Conservation (phyloP, 2,797 vertebrate species). For the Triplophysa yarkandensis region DNA sequence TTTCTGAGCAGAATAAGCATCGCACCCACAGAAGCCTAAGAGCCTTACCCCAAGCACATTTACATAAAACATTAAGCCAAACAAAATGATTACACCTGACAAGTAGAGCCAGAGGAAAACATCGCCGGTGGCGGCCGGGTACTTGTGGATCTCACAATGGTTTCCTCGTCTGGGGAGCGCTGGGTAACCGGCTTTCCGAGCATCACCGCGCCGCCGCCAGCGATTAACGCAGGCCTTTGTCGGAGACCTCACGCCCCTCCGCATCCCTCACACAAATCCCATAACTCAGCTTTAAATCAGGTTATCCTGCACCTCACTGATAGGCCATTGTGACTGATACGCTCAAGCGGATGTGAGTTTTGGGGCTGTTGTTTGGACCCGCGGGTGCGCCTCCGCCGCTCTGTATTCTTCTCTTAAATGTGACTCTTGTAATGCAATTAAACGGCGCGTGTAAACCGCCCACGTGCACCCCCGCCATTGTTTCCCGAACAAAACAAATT, state of each 20-base stretch:
- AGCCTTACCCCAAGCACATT: slow-evolving; percentile 77
- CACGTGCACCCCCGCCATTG: slow-evolving; percentile 76
- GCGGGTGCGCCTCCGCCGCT: slow-evolving; percentile 73
- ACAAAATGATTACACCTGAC: slow-evolving; percentile 87
- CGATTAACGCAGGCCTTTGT: slow-evolving; percentile 80
- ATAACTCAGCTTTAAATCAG: slow-evolving; percentile 83
- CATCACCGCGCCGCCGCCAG: slow-evolving; percentile 72
- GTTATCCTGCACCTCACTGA: slow-evolving; percentile 83
- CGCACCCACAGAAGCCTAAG: slow-evolving; percentile 60
- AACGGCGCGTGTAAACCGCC: slow-evolving; percentile 78
- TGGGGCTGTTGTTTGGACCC: slow-evolving; percentile 62
- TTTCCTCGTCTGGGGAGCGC: slow-evolving; percentile 78
- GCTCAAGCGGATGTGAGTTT: slow-evolving; percentile 73
- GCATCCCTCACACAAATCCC: no score
- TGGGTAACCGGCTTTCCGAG: slow-evolving; percentile 76
- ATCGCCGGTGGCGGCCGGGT: slow-evolving; percentile 80
- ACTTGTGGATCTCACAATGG: slow-evolving; percentile 77
- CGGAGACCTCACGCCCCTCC: slow-evolving; percentile 69
- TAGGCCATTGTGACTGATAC: slow-evolving; percentile 80
- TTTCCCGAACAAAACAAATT: slow-evolving; percentile 76
- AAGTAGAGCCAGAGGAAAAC: slow-evolving; percentile 80
- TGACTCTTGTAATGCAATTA: slow-evolving; percentile 87
- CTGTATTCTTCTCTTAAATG: slow-evolving; percentile 79
- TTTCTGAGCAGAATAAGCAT: slow-evolving; percentile 71
- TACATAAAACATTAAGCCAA: slow-evolving; percentile 85